A percentile compares a stretch with the other conserved stretches of the same genome.
phyloP scores from a whole-genome alignment of 64 coral and sea anemone genomes.

The Trachythela sp. region DNA sequence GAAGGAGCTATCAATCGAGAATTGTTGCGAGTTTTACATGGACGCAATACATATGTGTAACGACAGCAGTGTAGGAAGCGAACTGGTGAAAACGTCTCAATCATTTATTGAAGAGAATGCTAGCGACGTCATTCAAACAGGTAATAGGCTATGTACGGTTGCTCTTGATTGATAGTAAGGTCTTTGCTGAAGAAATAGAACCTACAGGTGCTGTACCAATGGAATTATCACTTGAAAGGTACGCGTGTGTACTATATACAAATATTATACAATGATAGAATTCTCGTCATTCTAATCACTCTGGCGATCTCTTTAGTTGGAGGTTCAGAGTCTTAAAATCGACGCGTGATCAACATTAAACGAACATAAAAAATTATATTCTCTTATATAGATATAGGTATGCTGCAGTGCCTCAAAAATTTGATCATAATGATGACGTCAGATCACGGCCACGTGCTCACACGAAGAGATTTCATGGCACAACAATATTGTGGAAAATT shows the following conservation, averaged over 20 bases:
- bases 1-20: conserved; percentile 36
- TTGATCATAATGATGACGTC: conserved; percentile 59
- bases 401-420: conserved; percentile 85
- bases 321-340: no score
- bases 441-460: conserved; percentile 64
- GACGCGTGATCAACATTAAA: no score
- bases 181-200: conserved; percentile 97
- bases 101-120: conserved; percentile 63
- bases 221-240: conserved; percentile 96
- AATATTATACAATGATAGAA: no score
- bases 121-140: conserved; percentile 60
- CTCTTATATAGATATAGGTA: conserved; percentile 71
- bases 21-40: neutral
- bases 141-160: conserved; percentile 89
- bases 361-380: no score
- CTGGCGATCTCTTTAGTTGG: no score
- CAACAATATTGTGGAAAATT: conserved; percentile 60
- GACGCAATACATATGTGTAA: neutral
- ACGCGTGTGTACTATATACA: no score
- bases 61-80: neutral
- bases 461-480: conserved; percentile 68
- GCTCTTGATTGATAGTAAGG: conserved; percentile 80
- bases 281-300: no score
- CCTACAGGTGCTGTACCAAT: conserved; percentile 93
- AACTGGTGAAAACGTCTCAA: neutral